Evolutionary conservation across 2,113 vertebrate genomes (phyloP).

Genomic region (Brachypteracias leptosomus): DNA sequence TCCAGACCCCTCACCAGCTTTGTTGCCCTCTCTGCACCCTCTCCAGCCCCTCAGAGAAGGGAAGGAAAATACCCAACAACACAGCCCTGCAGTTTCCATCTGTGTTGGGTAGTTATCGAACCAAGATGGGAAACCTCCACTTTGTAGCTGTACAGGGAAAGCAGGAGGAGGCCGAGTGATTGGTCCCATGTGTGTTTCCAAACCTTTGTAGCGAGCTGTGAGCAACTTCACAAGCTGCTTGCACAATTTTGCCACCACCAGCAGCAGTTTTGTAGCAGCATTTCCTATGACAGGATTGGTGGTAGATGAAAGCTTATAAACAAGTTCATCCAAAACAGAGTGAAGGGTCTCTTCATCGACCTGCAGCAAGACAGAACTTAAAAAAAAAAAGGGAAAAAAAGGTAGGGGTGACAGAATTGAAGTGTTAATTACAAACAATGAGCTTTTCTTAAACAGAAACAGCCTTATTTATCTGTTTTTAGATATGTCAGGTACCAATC

Average conservation of each 20-base stretch:
- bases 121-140: neutral
- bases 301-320: conserved; percentile 87
- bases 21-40: no score
- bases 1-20: no score
- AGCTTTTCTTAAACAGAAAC: neutral
- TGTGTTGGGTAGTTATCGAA: neutral
- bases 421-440: neutral
- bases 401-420: neutral
- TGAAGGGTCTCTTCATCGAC: conserved; percentile 73
- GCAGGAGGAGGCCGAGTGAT: neutral
- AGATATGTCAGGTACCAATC: neutral
- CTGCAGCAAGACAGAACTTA: conserved; percentile 77
- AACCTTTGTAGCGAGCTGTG: conserved; percentile 85
- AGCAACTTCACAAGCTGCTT: conserved; percentile 72
- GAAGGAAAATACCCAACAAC: rapidly evolving
- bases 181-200: neutral
- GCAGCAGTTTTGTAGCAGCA: conserved; percentile 79
- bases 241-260: conserved; percentile 77
- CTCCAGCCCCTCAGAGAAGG: no score
- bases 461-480: neutral
- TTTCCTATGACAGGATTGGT: conserved; percentile 79
- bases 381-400: neutral
- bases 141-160: neutral
- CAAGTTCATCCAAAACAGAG: conserved; percentile 85
- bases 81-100: neutral